A percentile compares a stretch with the other conserved stretches of the same genome.
Evolutionary conservation across 1,140 invertebrate species (phyloP).

Genomic region (Lordiphosa stackelbergi): DNA sequence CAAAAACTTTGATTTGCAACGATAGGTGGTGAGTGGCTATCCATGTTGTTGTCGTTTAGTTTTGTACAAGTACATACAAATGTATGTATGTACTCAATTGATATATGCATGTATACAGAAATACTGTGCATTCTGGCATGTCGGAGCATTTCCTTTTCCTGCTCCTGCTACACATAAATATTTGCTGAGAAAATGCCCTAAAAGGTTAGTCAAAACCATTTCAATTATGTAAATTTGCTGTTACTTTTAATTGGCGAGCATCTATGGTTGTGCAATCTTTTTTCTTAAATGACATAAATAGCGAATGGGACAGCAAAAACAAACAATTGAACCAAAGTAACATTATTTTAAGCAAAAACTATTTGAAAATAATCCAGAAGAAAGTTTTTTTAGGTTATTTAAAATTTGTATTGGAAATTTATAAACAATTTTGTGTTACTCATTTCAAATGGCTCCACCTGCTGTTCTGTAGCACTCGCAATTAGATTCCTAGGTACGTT

Average conservation of each 20-base stretch:
- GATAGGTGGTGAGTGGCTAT: constrained; percentile 30
- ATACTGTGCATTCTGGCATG: constrained; percentile 14
- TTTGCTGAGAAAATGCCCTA: constrained; percentile 19
- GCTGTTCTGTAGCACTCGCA: no score
- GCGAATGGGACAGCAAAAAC: no score
- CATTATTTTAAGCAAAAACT: no score
- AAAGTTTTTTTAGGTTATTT: no score
- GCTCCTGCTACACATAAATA: constrained; percentile 3
- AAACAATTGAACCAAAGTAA: no score
- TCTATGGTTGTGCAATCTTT: no score
- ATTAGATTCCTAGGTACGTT: no score
- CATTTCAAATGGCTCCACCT: no score
- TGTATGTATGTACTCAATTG: constrained; percentile 6
- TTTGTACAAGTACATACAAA: constrained; percentile 17
- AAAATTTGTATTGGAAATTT: no score
- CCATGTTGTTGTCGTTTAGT: constrained; percentile 25
- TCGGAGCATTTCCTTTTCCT: constrained; percentile 30
- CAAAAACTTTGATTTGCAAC: constrained; percentile 31
- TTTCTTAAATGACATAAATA: no score
- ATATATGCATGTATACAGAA: constrained; percentile 15
- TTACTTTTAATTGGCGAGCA: neutral
- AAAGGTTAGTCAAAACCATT: constrained; percentile 44
- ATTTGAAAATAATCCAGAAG: no score
- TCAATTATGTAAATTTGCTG: constrained; percentile 9
- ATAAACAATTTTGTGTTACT: no score